Conservation (phyloP, 2,797 vertebrate genomes). For the Valencia hispanica region DNA sequence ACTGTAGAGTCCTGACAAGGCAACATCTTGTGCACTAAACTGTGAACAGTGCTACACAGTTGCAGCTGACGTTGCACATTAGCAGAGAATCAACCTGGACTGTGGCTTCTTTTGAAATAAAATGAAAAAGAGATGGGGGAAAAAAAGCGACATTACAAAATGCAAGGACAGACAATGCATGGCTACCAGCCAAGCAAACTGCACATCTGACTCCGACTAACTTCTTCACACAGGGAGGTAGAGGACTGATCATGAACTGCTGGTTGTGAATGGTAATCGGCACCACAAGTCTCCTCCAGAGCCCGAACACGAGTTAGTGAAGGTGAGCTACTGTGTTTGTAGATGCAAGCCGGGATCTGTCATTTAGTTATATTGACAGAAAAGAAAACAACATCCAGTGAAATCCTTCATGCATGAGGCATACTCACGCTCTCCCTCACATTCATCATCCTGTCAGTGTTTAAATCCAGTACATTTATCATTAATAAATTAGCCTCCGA, state of each 20-base stretch:
- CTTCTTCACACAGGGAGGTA: slow-evolving; percentile 14
- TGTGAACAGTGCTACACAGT: neutral
- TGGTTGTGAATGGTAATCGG: slow-evolving; percentile 28
- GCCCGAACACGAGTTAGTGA: neutral
- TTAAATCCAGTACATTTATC: slow-evolving; percentile 71
- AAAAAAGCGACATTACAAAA: slow-evolving; percentile 40
- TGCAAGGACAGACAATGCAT: slow-evolving; percentile 37
- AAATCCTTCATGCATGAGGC: slow-evolving; percentile 51
- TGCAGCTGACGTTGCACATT: slow-evolving; percentile 16
- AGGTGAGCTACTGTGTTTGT: slow-evolving; percentile 20
- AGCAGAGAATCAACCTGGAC: slow-evolving; percentile 31
- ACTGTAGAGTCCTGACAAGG: slow-evolving; percentile 1
- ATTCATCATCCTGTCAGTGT: slow-evolving; percentile 74
- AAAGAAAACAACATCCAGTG: slow-evolving; percentile 23
- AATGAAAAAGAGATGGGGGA: slow-evolving; percentile 33
- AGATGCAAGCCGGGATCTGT: slow-evolving; percentile 25
- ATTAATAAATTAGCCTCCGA: slow-evolving; percentile 67
- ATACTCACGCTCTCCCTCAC: slow-evolving; percentile 41
- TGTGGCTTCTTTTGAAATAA: slow-evolving; percentile 19
- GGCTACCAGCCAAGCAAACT: slow-evolving; percentile 29
- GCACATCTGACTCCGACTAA: slow-evolving; percentile 25
- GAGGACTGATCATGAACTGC: slow-evolving; percentile 9
- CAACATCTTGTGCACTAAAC: slow-evolving; percentile 1
- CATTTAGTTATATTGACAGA: slow-evolving; percentile 29
- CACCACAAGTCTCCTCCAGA: slow-evolving; percentile 5